Evolutionary conservation across 2,797 vertebrate species (phyloP).

Genomic region (Alauda arvensis): DNA sequence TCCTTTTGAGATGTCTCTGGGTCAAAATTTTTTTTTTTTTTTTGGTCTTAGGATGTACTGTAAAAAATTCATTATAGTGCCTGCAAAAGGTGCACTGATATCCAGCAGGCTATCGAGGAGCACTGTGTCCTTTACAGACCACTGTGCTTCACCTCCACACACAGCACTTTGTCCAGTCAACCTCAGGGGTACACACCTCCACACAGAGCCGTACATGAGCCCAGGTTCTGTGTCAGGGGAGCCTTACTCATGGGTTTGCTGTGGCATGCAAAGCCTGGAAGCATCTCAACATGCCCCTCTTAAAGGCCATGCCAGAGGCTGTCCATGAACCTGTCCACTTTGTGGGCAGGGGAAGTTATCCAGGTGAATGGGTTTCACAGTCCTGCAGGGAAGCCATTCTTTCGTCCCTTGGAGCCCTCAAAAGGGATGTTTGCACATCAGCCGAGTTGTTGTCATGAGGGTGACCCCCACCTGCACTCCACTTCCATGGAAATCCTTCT

Average conservation of each 20-base stretch:
- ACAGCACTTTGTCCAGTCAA: background rate
- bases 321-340: background rate
- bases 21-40: background rate
- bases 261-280: background rate
- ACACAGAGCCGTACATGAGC: fast-evolving
- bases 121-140: background rate
- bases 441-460: background rate
- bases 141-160: background rate
- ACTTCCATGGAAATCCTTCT: background rate
- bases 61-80: background rate
- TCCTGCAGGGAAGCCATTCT: background rate
- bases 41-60: background rate
- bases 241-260: background rate
- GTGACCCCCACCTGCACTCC: background rate
- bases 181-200: fast-evolving
- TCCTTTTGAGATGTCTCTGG: background rate
- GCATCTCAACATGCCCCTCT: background rate
- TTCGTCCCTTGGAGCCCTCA: background rate
- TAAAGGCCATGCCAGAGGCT: background rate
- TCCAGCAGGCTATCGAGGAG: background rate
- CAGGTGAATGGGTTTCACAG: background rate
- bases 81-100: background rate
- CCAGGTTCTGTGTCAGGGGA: background rate
- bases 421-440: background rate
- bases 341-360: background rate